A percentile compares a stretch with the other conserved stretches of the same genome.
Evolutionary conservation across 2,113 vertebrate genomes (phyloP).

Genomic region (Toxostoma redivivum): DNA sequence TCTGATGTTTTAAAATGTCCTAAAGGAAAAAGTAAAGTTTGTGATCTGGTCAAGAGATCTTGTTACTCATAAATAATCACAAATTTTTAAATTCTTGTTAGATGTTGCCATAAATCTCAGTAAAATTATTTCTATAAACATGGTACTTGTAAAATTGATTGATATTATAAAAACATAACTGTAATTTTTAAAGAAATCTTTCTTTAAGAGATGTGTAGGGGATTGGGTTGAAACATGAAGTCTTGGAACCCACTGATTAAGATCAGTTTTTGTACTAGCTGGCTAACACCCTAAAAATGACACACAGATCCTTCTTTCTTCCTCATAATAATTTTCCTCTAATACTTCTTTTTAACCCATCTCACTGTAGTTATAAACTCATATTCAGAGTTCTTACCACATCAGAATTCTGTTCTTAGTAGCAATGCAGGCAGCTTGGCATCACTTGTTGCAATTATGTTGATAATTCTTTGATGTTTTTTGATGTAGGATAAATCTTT

Average conservation of each 20-base stretch:
- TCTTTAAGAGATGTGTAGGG: background rate
- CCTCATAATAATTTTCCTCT: background rate
- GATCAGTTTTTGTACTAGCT: background rate
- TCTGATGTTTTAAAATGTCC: background rate
- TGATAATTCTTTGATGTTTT: background rate
- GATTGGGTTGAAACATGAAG: background rate
- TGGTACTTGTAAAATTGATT: background rate
- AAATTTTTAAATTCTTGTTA: background rate
- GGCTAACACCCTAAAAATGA: background rate
- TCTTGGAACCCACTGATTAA: background rate
- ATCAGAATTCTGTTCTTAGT: background rate
- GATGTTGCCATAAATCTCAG: background rate
- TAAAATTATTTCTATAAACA: background rate
- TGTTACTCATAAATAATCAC: background rate
- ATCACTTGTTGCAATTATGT: background rate
- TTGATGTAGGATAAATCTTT: background rate
- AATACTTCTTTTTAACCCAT: background rate
- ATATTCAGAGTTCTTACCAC: background rate
- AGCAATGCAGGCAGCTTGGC: accelerated
- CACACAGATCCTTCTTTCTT: background rate
- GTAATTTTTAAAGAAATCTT: background rate
- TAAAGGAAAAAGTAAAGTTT: background rate
- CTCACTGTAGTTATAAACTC: background rate
- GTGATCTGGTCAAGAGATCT: background rate
- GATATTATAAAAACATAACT: background rate